Conservation (phyloP, 1,140 invertebrate genomes). For the Caerostris extrusa region DNA sequence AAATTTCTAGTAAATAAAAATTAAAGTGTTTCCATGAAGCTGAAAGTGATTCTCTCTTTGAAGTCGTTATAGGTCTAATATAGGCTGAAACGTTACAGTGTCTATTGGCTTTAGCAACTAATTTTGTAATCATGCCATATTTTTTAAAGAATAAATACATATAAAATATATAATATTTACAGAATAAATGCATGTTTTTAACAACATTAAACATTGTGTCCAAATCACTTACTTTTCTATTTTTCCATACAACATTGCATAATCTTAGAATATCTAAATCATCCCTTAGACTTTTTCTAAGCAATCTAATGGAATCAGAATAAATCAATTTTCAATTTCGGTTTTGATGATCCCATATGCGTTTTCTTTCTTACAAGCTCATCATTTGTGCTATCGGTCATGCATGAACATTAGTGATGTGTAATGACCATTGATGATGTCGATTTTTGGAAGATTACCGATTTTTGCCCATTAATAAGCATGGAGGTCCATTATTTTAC, state of each 20-base stretch:
- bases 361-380: background rate
- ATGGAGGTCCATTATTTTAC: background rate
- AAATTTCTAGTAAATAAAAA: too few species aligned
- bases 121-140: too few species aligned
- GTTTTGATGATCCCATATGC: background rate
- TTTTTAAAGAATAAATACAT: too few species aligned
- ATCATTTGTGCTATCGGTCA: background rate
- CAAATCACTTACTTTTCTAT: background rate
- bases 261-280: background rate
- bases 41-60: too few species aligned
- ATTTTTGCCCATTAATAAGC: background rate
- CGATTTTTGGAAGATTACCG: background rate
- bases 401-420: background rate
- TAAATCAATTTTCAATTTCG: conserved; percentile 7
- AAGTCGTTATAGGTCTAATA: background rate
- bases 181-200: too few species aligned
- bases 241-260: background rate
- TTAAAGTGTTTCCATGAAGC: too few species aligned
- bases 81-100: background rate
- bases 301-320: background rate
- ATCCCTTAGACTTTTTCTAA: background rate
- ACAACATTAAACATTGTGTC: background rate
- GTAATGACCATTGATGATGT: background rate
- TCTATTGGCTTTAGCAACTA: too few species aligned
- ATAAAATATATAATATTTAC: too few species aligned